Conservation (phyloP, 2,797 vertebrate species). For the Micrastur ruficollis region DNA sequence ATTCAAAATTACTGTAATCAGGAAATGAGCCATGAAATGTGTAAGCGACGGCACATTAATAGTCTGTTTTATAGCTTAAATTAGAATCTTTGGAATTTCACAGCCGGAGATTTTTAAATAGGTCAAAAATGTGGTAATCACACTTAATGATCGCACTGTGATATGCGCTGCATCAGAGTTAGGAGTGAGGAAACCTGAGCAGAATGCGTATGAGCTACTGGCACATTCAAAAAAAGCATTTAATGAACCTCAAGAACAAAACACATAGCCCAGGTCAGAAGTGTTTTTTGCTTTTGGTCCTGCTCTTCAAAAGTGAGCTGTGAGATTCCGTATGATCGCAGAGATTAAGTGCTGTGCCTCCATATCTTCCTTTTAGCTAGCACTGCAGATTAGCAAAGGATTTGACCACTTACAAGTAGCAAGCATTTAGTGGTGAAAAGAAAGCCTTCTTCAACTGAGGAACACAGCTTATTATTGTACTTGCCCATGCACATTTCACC, state of each 20-base stretch:
- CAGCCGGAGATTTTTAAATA: conserved; percentile 60
- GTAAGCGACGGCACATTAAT: background rate
- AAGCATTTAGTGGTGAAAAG: background rate
- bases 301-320: background rate
- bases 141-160: conserved; percentile 39
- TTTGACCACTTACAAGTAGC: background rate
- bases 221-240: background rate
- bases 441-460: background rate
- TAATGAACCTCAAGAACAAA: background rate
- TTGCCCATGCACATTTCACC: background rate
- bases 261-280: background rate
- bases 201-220: conserved; percentile 22
- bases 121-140: conserved; percentile 57
- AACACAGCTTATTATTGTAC: rapidly evolving
- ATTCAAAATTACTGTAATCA: conserved; percentile 10
- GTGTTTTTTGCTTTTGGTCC: background rate
- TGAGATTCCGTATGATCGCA: background rate
- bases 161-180: background rate
- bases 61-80: conserved; percentile 51
- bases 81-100: conserved; percentile 53
- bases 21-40: conserved; percentile 56
- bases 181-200: conserved; percentile 26
- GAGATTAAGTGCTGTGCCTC: background rate
- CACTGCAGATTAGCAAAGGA: background rate
- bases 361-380: background rate